phyloP scores from a whole-genome alignment of 2,888 invertebrate genomes.

The Drosophila cracens region DNA sequence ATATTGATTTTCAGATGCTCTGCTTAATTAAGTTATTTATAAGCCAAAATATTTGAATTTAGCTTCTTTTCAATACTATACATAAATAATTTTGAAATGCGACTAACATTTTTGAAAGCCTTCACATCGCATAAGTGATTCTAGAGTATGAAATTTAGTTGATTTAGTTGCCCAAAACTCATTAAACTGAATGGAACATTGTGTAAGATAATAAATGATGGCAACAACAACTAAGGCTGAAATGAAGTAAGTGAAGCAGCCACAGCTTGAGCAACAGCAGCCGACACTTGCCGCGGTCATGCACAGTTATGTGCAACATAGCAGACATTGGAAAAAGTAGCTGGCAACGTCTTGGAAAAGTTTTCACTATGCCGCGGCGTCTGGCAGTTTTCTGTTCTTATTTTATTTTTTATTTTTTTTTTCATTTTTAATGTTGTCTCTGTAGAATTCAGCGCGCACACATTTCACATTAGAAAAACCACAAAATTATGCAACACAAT shows the following conservation, averaged over 20 bases:
- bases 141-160: neutral
- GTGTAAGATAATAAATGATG: neutral
- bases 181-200: neutral
- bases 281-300: slow-evolving; percentile 44
- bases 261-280: slow-evolving; percentile 61
- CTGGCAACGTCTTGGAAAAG: slow-evolving; percentile 60
- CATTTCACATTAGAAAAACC: slow-evolving; percentile 74
- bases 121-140: neutral
- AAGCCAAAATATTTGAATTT: neutral
- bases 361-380: slow-evolving; percentile 48
- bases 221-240: neutral
- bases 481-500: slow-evolving; percentile 80
- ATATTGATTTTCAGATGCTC: neutral
- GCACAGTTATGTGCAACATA: slow-evolving; percentile 67
- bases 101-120: neutral
- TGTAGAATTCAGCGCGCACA: slow-evolving; percentile 44
- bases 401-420: neutral
- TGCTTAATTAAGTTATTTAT: neutral
- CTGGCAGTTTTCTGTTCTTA: slow-evolving; percentile 19
- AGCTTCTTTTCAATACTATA: neutral
- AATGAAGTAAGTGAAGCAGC: slow-evolving; percentile 26
- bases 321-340: slow-evolving; percentile 54
- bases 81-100: neutral
- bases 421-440: neutral
- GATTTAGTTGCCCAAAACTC: neutral